phyloP scores from a whole-genome alignment of 1,140 invertebrate genomes.

The Microvelia longipes region DNA sequence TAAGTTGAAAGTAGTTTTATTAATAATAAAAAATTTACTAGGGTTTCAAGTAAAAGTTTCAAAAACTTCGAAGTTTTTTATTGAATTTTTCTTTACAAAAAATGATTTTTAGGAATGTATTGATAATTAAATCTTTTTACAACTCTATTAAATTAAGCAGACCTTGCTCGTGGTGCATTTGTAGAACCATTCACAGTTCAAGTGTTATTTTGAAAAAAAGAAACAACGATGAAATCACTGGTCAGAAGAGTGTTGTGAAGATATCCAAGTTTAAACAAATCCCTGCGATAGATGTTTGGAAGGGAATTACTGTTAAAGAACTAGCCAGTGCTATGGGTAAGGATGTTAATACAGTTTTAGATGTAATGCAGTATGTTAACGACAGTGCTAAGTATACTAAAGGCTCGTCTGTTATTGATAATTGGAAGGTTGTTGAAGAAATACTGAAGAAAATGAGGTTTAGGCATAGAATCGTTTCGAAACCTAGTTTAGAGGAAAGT shows the following conservation, averaged over 20 bases:
- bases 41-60: no score
- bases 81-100: no score
- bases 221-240: conserved; percentile 16
- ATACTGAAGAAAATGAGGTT: conserved; percentile 46
- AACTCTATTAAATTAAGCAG: conserved; percentile 1
- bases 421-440: conserved; percentile 42
- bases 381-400: conserved; percentile 38
- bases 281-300: conserved; percentile 49
- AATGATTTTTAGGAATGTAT: no score
- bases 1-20: no score
- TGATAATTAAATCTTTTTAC: no score
- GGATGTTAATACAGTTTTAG: conserved; percentile 47
- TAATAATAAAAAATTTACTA: no score
- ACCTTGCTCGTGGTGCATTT: not conserved
- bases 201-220: conserved; percentile 16
- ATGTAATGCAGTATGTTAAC: conserved; percentile 47
- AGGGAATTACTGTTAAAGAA: conserved; percentile 57
- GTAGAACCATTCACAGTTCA: conserved; percentile 15
- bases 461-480: conserved; percentile 37
- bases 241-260: not conserved
- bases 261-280: conserved; percentile 23
- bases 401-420: conserved; percentile 32
- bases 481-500: conserved; percentile 29
- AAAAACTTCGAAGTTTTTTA: no score
- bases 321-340: conserved; percentile 39